Evolutionary conservation across 1,140 invertebrate genomes (phyloP), one percentile per base, ranked within the genome.

Genomic region (Magallana ariakensis): DNA sequence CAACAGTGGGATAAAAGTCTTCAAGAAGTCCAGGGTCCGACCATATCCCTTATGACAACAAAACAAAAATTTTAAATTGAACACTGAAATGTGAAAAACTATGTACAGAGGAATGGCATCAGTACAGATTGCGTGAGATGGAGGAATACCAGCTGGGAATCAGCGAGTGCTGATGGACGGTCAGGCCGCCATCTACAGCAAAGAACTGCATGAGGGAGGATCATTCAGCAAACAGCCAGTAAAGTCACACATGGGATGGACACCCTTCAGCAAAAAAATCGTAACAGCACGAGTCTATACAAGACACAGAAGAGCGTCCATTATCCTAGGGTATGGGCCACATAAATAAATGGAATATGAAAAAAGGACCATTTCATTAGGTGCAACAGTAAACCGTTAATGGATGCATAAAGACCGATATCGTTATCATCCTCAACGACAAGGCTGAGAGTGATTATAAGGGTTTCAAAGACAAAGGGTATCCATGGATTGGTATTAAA

Each of bases 231-330:
- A n/a, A n/a, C n/a, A 55, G 66, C 2, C 62, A 13, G 16, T 66
- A 9, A 75, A 75, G 19, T 53, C 84, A 19, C 46, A 55, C n/a
- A 85, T 75, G 54, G 60, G 19, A 85, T 85, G 16, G 81, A 80
- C 19, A 80, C 0, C 19, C 0, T 26, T 80, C 75, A 80, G 13
- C 19, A 80, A 80, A 22, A 80, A 22, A 80, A 80, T 80, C 7
- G 26, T 80, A 80, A 80, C 22, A 80, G 19, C 75, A 33, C 15
- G 9, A 33, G 9, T 53, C 9, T 80, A 53, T 80, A 80, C 75
- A 33, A 26, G 13, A 26, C 15, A n/a, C n/a, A n/a, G n/a, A n/a
- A n/a, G n/a, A 26, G 46, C 13, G 46, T 26, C 22, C 4, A 19
- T 80, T 13, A 80, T 80, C 75, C 75, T 26, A 26, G 75, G 7